Conservation (phyloP, 2,113 vertebrate genomes). For the Sterrhoptilus dennistouni region DNA sequence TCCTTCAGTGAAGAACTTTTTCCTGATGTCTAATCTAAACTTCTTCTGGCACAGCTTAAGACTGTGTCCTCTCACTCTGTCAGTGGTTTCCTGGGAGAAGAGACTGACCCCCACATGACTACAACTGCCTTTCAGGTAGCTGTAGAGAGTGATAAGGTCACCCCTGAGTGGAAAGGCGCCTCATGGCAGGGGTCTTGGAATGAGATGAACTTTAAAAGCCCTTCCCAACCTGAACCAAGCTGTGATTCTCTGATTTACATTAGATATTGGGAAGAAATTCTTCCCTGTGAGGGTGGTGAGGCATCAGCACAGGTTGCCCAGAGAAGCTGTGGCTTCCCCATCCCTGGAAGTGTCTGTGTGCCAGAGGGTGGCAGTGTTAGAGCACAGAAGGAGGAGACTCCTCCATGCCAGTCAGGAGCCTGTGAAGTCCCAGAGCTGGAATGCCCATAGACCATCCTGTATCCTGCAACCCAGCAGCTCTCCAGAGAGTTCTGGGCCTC, state of each 20-base stretch:
- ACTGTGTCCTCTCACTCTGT: neutral
- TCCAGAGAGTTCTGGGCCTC: neutral
- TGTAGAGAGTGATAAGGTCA: neutral
- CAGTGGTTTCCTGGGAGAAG: neutral
- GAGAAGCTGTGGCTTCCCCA: neutral
- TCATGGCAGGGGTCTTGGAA: neutral
- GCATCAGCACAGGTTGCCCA: neutral
- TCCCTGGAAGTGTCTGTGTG: neutral
- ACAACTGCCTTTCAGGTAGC: neutral
- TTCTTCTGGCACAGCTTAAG: neutral
- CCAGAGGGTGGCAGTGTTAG: conserved; percentile 32
- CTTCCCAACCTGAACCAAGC: neutral
- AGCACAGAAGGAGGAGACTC: neutral
- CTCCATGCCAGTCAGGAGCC: neutral
- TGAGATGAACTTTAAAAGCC: neutral
- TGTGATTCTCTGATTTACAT: neutral
- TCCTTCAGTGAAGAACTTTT: neutral
- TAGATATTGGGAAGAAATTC: neutral
- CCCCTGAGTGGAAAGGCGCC: neutral
- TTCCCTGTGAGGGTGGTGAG: neutral
- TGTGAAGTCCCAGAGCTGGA: fast-evolving
- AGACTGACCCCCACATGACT: neutral
- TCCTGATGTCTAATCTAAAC: neutral
- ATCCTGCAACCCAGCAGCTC: neutral
- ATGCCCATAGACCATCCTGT: fast-evolving